Conservation (phyloP, 2,797 vertebrate species). For the Acanthurus lineatus region DNA sequence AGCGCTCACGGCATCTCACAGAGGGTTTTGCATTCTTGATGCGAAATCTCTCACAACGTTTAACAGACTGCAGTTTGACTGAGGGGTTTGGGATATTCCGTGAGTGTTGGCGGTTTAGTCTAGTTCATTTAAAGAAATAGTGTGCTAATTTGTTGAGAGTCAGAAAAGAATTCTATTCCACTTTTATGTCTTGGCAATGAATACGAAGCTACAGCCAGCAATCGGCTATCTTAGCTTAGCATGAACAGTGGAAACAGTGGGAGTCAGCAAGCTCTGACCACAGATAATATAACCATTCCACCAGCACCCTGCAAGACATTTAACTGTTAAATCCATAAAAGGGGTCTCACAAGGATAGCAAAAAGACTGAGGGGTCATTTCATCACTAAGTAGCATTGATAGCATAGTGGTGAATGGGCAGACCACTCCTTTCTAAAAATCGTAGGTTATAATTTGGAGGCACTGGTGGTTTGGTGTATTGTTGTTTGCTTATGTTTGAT, state of each 20-base stretch:
- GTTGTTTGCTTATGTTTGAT: no score
- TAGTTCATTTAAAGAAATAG: background rate
- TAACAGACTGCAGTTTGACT: slow-evolving; percentile 40
- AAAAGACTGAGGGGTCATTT: no score
- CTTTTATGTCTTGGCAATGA: background rate
- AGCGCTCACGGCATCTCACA: slow-evolving; percentile 33
- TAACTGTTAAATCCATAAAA: no score
- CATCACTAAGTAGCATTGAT: no score
- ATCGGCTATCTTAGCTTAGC: background rate
- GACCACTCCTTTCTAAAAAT: no score
- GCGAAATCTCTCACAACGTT: slow-evolving; percentile 50
- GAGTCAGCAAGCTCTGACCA: background rate
- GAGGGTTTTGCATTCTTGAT: slow-evolving; percentile 38
- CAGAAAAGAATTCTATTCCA: background rate
- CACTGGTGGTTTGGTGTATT: no score
- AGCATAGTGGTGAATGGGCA: no score
- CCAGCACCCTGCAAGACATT: no score
- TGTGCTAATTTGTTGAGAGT: background rate
- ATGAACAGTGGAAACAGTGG: background rate
- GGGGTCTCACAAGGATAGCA: no score
- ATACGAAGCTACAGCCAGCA: background rate
- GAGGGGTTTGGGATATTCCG: slow-evolving; percentile 25
- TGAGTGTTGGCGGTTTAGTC: slow-evolving; percentile 11
- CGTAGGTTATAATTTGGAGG: no score
- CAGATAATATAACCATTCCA: background rate